Percentiles rank a stretch among this genome's conserved stretches.
phyloP scores from a whole-genome alignment of 2,797 vertebrate species.

The Argya squamiceps region DNA sequence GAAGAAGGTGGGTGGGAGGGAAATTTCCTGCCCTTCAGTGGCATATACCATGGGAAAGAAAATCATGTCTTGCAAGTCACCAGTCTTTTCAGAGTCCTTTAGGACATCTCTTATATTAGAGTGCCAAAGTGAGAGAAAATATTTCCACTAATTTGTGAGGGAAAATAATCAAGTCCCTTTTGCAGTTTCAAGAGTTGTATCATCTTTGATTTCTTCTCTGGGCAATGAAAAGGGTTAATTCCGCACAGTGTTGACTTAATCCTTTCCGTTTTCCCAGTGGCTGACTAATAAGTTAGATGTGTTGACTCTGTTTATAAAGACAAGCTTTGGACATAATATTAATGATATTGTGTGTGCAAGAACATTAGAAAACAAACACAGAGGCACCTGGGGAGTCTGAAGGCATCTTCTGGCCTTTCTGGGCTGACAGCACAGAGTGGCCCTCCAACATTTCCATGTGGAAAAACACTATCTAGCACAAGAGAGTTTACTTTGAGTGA shows the following conservation, averaged over 20 bases:
- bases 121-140: neutral
- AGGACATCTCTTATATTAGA: neutral
- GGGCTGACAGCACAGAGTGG: conserved; percentile 1
- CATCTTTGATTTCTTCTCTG: neutral
- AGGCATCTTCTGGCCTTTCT: conserved; percentile 40
- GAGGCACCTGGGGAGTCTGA: conserved; percentile 32
- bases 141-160: neutral
- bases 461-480: neutral
- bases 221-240: conserved; percentile 50
- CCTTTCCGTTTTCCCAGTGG: conserved; percentile 26
- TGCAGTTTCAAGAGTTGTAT: neutral
- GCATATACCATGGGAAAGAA: neutral
- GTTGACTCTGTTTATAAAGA: conserved; percentile 6
- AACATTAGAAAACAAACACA: conserved; percentile 56
- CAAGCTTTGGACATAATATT: conserved; percentile 41
- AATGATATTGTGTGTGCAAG: neutral
- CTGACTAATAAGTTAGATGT: conserved; percentile 28
- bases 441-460: conserved; percentile 16
- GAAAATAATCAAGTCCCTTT: neutral
- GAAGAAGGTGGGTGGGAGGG: neutral
- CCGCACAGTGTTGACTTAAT: conserved; percentile 12
- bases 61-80: neutral
- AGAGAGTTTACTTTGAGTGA: conserved; percentile 61
- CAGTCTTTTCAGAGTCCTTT: neutral
- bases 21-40: neutral